Evolutionary conservation across 2,888 invertebrate genomes (phyloP).

Genomic region (Vannuccia rotundouncinata): DNA sequence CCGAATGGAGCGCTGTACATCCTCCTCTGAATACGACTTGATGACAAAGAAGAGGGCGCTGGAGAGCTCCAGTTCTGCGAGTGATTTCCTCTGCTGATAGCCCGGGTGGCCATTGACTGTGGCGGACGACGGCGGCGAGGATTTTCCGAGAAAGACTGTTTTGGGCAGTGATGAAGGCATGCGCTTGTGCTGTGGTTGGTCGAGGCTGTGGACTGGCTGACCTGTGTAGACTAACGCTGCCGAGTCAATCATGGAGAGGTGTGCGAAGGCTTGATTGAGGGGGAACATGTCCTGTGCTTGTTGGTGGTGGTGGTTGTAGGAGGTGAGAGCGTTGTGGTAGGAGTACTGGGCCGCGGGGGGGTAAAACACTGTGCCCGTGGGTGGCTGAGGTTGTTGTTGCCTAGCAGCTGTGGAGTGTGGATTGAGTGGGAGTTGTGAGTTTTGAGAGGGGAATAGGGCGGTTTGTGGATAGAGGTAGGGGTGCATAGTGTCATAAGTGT

Average conservation of each 20-base stretch:
- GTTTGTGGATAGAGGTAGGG: neutral
- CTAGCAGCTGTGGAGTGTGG: neutral
- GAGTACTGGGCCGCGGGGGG: no score
- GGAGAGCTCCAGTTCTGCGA: neutral
- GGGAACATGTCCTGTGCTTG: neutral
- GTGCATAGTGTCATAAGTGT: neutral
- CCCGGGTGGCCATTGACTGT: no score
- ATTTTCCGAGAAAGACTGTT: neutral
- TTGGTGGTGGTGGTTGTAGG: neutral
- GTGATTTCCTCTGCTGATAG: neutral
- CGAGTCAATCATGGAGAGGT: neutral
- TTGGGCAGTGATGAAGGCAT: neutral
- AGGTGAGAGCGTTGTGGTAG: no score
- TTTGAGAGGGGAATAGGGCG: neutral
- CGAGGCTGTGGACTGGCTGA: neutral
- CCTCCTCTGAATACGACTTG: constrained; percentile 95
- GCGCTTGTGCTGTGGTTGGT: neutral
- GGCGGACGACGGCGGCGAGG: neutral
- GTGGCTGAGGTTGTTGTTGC: neutral
- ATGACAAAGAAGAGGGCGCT: constrained; percentile 75
- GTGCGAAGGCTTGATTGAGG: neutral
- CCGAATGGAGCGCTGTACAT: constrained; percentile 93
- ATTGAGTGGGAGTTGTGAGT: neutral
- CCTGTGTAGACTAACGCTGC: neutral
- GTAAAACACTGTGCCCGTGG: neutral